Percentiles rank a stretch among this genome's conserved stretches.
Conservation (phyloP, 2,888 invertebrate genomes). For the Steromphala cineraria region DNA sequence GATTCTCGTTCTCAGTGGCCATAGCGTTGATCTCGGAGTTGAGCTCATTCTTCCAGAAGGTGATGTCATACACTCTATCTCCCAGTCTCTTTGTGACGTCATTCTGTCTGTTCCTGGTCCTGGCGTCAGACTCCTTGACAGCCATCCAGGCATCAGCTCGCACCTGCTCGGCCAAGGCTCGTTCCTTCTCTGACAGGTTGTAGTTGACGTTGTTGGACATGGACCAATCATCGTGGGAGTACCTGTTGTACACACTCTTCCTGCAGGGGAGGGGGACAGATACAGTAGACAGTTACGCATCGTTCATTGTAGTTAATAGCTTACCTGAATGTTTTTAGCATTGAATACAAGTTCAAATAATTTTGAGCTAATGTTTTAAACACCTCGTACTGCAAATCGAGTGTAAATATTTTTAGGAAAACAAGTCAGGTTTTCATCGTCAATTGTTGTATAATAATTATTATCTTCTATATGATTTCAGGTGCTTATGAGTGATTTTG, state of each 20-base stretch:
- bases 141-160: slow-evolving; percentile 73
- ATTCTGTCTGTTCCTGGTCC: slow-evolving; percentile 77
- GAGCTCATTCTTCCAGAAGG: slow-evolving; percentile 80
- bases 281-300: background rate
- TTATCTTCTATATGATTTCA: too few relatives aligned
- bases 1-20: slow-evolving; percentile 80
- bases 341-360: too few relatives aligned
- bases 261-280: slow-evolving; percentile 43
- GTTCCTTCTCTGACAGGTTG: slow-evolving; percentile 90
- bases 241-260: slow-evolving; percentile 83
- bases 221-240: slow-evolving; percentile 93
- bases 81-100: slow-evolving; percentile 90
- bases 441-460: too few relatives aligned
- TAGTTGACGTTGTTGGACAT: slow-evolving; percentile 86
- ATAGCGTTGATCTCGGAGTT: slow-evolving; percentile 88
- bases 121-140: slow-evolving; percentile 76
- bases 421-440: too few relatives aligned
- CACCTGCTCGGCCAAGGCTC: slow-evolving; percentile 79
- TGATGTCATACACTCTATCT: slow-evolving; percentile 69
- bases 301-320: too few relatives aligned
- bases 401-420: too few relatives aligned
- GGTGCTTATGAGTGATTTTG: too few relatives aligned
- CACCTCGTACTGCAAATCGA: too few relatives aligned
- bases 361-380: too few relatives aligned
- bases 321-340: too few relatives aligned